Percentiles rank a stretch among this genome's conserved stretches.
These are phyloP conservation scores for Coecobrya sp. DNA, from an alignment of 2,888 invertebrate genomes.

Conservation along the genomic window DNA sequence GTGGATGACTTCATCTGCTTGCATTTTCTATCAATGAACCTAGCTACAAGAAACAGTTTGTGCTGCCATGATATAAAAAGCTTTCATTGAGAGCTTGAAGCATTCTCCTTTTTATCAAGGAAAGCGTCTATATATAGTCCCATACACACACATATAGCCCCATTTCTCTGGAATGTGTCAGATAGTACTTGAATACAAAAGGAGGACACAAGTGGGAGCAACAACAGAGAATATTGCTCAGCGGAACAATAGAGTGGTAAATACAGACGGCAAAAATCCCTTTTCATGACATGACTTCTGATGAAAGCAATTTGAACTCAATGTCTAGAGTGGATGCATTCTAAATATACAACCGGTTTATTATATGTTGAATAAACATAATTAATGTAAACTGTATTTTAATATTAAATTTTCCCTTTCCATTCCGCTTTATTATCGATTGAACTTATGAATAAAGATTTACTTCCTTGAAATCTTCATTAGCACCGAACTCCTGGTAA, in stretches of 20 bases:
- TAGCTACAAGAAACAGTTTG: not conserved
- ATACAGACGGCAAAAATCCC: not conserved
- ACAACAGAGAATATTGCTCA: not conserved
- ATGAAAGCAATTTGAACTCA: too few species aligned
- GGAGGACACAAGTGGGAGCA: not conserved
- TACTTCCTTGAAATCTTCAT: too few species aligned
- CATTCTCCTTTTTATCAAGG: not conserved
- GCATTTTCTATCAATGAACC: slow-evolving; percentile 62
- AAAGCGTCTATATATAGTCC: not conserved
- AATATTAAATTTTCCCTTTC: too few species aligned
- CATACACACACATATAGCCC: not conserved
- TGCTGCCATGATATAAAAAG: not conserved
- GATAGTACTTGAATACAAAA: slow-evolving; percentile 9
- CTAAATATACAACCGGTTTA: too few species aligned
- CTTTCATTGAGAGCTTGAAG: slow-evolving; percentile 39
- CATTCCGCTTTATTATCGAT: too few species aligned
- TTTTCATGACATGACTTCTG: not conserved
- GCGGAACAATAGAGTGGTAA: not conserved
- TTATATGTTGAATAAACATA: too few species aligned
- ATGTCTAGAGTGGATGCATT: too few species aligned
- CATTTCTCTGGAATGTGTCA: slow-evolving; percentile 1
- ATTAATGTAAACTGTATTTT: too few species aligned
- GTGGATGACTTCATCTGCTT: slow-evolving; percentile 54
- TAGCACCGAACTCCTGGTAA: too few species aligned
- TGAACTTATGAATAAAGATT: too few species aligned